Conservation (phyloP, 2,113 vertebrate species). For the Cephalopterus ornatus region DNA sequence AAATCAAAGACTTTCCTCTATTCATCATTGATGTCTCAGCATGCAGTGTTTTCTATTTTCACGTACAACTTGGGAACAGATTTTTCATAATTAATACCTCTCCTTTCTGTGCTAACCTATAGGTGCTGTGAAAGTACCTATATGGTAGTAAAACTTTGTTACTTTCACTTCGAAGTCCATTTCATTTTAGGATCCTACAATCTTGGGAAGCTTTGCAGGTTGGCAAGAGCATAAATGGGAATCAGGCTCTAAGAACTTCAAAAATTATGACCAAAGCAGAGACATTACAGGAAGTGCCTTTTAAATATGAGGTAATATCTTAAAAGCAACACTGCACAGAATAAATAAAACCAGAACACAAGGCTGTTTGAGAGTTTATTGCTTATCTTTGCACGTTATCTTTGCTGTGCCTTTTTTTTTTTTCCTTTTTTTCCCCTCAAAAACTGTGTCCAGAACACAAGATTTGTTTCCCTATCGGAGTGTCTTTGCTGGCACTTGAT, state of each 20-base stretch:
- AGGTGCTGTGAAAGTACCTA: background rate
- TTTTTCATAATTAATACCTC: background rate
- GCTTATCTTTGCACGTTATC: background rate
- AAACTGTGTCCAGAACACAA: background rate
- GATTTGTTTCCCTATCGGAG: background rate
- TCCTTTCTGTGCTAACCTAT: background rate
- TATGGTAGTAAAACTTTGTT: background rate
- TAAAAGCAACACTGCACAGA: background rate
- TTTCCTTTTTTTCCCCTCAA: background rate
- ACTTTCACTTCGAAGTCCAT: background rate
- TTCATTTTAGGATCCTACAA: background rate
- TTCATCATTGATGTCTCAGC: background rate
- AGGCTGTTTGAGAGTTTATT: background rate
- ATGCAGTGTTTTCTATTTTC: background rate
- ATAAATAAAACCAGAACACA: background rate
- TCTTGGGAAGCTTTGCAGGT: background rate
- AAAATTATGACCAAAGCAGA: background rate
- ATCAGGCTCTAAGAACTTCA: background rate
- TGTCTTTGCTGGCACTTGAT: background rate
- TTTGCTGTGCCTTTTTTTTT: background rate
- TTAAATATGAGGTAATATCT: background rate
- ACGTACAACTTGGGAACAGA: background rate
- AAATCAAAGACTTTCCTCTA: background rate
- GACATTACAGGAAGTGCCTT: background rate
- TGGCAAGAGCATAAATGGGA: background rate